phyloP scores from a whole-genome alignment of 2,797 vertebrate species.

The Fistularia tabacaria region DNA sequence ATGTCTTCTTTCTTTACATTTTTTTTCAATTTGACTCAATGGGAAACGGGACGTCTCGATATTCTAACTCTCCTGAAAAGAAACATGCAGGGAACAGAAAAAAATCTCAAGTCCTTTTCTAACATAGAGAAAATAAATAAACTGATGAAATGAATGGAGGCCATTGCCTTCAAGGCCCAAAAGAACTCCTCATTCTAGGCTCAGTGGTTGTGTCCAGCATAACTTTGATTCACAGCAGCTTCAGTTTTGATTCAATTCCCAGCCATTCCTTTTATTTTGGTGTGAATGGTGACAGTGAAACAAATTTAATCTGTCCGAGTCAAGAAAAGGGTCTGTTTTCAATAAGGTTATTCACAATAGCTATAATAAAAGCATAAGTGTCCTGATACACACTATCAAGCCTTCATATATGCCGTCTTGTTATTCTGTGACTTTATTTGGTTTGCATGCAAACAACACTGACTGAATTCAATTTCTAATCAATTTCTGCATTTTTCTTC shows the following conservation, averaged over 20 bases:
- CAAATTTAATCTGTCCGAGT: background rate
- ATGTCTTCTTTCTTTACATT: too few relatives aligned
- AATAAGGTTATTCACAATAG: background rate
- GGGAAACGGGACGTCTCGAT: too few relatives aligned
- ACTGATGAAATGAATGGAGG: too few relatives aligned
- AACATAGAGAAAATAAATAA: too few relatives aligned
- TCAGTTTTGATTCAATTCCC: constrained; percentile 1
- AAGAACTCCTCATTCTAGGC: too few relatives aligned
- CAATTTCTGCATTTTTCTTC: constrained; percentile 55
- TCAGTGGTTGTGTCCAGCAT: too few relatives aligned
- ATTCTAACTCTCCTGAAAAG: too few relatives aligned
- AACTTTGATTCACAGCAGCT: too few relatives aligned
- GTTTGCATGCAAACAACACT: background rate
- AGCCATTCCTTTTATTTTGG: constrained; percentile 8
- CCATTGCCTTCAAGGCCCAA: too few relatives aligned
- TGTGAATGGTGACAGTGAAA: background rate
- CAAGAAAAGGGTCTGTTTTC: constrained; percentile 5
- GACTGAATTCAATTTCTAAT: constrained; percentile 53
- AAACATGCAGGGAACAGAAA: too few relatives aligned
- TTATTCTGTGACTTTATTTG: background rate
- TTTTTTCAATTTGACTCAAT: too few relatives aligned
- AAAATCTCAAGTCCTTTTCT: too few relatives aligned
- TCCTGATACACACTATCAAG: background rate
- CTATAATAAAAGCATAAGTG: background rate
- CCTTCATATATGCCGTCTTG: background rate